phyloP scores from a whole-genome alignment of 2,113 vertebrate species.

The Dasyurus viverrinus region DNA sequence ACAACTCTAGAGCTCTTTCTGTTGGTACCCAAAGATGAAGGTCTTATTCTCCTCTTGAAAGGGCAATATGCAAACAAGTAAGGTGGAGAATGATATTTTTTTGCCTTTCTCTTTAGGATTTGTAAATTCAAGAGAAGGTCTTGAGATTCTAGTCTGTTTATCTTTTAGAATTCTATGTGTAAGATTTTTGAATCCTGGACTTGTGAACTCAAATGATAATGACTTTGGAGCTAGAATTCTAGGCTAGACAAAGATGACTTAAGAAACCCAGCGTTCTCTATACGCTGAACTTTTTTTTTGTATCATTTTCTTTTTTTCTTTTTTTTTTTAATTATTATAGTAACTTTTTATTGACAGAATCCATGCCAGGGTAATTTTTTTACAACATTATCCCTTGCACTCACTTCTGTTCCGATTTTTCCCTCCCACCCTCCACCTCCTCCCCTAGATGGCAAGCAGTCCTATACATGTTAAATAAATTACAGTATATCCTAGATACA shows the following conservation, averaged over 20 bases:
- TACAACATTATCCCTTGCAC: no score
- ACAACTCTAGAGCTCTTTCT: neutral
- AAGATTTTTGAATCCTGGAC: neutral
- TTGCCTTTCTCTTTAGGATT: neutral
- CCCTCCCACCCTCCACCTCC: no score
- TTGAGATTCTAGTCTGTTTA: neutral
- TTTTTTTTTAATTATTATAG: no score
- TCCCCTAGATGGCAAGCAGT: no score
- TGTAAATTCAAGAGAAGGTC: neutral
- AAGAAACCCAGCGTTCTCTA: neutral
- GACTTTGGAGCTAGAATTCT: neutral
- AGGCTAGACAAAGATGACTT: neutral
- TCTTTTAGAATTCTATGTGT: neutral
- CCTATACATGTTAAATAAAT: no score
- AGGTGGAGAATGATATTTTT: neutral
- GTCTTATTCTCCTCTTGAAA: neutral
- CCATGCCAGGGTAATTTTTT: no score
- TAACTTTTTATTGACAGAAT: no score
- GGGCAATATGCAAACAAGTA: neutral
- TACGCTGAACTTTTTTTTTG: neutral
- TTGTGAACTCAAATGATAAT: neutral
- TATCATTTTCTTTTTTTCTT: no score
- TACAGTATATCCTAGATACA: no score
- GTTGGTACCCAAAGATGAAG: neutral
- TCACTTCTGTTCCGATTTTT: no score